A percentile compares a stretch with the other conserved stretches of the same genome.
Conservation (phyloP, 1,140 invertebrate genomes). For the Rhynchophorus ferrugineus region DNA sequence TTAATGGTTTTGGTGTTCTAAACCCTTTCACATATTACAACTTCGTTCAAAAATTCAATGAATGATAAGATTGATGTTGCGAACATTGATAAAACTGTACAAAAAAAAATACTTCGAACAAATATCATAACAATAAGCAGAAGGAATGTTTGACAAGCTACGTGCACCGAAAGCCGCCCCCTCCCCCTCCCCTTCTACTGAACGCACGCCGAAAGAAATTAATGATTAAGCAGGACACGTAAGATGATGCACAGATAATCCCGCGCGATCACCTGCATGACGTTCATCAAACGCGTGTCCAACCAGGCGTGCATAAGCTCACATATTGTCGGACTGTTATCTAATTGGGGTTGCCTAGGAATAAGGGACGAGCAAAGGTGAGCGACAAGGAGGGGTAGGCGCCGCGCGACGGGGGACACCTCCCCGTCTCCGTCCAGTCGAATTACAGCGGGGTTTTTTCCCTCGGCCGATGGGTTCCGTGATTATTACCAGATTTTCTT, state of each 20-base stretch:
- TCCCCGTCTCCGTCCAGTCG: too few species aligned
- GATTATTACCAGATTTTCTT: conserved; percentile 13
- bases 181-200: too few species aligned
- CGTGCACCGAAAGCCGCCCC: too few species aligned
- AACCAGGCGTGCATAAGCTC: conserved; percentile 16
- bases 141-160: background rate
- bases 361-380: background rate
- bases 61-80: too few species aligned
- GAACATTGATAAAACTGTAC: too few species aligned
- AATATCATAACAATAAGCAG: too few species aligned
- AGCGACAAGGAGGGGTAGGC: too few species aligned
- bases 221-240: conserved; percentile 24
- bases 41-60: too few species aligned
- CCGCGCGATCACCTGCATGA: conserved; percentile 26
- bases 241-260: conserved; percentile 26
- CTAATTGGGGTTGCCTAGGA: background rate
- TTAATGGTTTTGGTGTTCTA: too few species aligned
- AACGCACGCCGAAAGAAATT: background rate
- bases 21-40: too few species aligned
- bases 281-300: conserved; percentile 28
- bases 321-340: conserved; percentile 2
- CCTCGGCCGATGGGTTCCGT: background rate
- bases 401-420: too few species aligned
- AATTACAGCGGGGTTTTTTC: background rate
- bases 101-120: too few species aligned